Evolutionary conservation across 2,888 invertebrate species (phyloP), one percentile per base, ranked within the genome.

Genomic region (Melinopterus prodromus): DNA sequence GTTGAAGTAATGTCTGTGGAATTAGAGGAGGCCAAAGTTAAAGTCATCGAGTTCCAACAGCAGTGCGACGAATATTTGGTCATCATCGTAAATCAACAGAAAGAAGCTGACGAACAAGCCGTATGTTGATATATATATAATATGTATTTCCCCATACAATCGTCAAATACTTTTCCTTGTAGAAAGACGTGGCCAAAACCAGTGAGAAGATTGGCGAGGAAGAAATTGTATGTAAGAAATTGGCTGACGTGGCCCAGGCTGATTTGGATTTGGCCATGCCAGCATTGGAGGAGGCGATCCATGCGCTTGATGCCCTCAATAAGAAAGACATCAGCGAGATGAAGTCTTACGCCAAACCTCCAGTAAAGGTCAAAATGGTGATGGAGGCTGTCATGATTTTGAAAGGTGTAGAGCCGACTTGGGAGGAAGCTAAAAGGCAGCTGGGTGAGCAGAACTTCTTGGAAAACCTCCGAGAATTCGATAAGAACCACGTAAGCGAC

Each of bases 281-380:
- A 0, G 96, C 97, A 14, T 89, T 98, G 0, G 94, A 97, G 69
- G 97, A 96, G 85, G 97, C 97, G 36, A 92, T 96, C 1, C 92
- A 91, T 69, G 96, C 96, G 0, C 88, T 97, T 77, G 95, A 96
- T 86, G 92, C 96, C 0, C 88, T 97, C 16, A 96, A 95, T 87
- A 97, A 96, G 89, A 96, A 95, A 86, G 96, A 97, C 86, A 93
- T 98, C 79, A 94, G 95, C 70, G 97, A 98, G 91, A 95, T 98
- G 80, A 97, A 96, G 87, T 97, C 97, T 0, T 98, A 97, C 88
- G 94, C 95, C 0, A 94, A 95, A 81, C 98, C 98, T 0, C 97
- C 97, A 1, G 91, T 92, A 79, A 95, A 96, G 88, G 97, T 98
- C 0, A 96, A 97, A 89, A 96, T 96, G 92, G 96, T 96, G 0